Evolutionary conservation across 2,113 vertebrate genomes (phyloP).

Genomic region (Cervus canadensis): DNA sequence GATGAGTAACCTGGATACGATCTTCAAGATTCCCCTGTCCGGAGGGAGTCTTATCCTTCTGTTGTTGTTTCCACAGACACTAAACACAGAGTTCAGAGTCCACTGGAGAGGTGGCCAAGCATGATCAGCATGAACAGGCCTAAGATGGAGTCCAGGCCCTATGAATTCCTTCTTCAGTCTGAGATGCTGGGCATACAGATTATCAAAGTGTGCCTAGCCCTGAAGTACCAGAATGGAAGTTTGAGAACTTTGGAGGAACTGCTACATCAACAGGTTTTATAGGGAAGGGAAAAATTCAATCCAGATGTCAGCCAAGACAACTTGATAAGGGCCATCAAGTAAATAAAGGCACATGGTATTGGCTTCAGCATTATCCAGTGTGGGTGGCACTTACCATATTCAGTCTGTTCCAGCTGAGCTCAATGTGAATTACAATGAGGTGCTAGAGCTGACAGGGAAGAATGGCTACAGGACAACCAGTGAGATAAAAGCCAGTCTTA

Average conservation of each 20-base stretch:
- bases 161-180: background rate
- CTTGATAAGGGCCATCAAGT: constrained; percentile 94
- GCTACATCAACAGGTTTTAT: constrained; percentile 89
- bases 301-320: constrained; percentile 94
- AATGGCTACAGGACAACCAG: constrained; percentile 92
- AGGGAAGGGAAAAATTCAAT: constrained; percentile 89
- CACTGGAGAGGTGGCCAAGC: too few species aligned
- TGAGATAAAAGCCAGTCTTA: constrained; percentile 86
- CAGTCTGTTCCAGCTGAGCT: constrained; percentile 96
- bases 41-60: too few species aligned
- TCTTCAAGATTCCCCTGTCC: too few species aligned
- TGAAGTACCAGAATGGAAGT: constrained; percentile 71
- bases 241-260: constrained; percentile 90
- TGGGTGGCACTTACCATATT: constrained; percentile 89
- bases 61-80: too few species aligned
- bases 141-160: too few species aligned
- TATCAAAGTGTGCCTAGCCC: background rate
- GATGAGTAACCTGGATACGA: too few species aligned
- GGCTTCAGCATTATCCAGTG: constrained; percentile 90
- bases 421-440: constrained; percentile 95
- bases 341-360: constrained; percentile 89
- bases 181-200: background rate
- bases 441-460: constrained; percentile 91
- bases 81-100: too few species aligned
- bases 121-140: too few species aligned